A percentile compares a stretch with the other conserved stretches of the same genome.
These are phyloP conservation scores for Pteropus rufus DNA, from an alignment of 2,797 vertebrate genomes.

Conservation along the genomic window DNA sequence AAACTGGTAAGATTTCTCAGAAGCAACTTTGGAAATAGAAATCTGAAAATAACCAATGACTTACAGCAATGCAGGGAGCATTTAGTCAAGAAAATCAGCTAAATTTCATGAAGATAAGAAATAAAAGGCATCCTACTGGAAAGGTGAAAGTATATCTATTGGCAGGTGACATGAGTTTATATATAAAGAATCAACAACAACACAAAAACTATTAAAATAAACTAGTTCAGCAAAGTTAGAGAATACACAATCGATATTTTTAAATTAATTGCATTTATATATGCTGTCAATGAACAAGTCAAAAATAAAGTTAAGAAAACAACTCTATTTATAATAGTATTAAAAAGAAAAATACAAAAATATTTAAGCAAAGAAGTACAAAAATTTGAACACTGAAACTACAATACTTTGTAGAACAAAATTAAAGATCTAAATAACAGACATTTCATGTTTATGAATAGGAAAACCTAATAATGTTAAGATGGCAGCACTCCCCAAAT, in stretches of 20 bases:
- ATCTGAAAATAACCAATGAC: background rate
- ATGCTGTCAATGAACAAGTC: background rate
- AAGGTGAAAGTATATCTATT: background rate
- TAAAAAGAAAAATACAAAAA: background rate
- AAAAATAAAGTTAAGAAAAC: background rate
- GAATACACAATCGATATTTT: background rate
- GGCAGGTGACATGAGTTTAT: background rate
- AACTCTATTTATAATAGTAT: background rate
- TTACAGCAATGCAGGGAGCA: background rate
- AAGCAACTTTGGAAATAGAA: background rate
- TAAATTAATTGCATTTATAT: background rate
- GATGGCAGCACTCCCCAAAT: background rate
- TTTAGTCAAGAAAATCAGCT: background rate
- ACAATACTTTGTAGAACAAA: background rate
- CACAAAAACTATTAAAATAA: background rate
- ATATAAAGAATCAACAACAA: background rate
- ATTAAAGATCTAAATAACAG: background rate
- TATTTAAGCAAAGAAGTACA: background rate
- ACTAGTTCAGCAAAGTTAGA: background rate
- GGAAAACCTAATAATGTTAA: background rate
- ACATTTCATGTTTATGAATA: background rate
- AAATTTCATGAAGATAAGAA: background rate
- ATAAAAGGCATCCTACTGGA: background rate
- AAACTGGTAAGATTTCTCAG: background rate
- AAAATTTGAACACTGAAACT: background rate